These are phyloP conservation scores for Catostylus mosaicus DNA, from an alignment of 30 jellyfish, hydroid and myxozoan species.

Conservation along the genomic window DNA sequence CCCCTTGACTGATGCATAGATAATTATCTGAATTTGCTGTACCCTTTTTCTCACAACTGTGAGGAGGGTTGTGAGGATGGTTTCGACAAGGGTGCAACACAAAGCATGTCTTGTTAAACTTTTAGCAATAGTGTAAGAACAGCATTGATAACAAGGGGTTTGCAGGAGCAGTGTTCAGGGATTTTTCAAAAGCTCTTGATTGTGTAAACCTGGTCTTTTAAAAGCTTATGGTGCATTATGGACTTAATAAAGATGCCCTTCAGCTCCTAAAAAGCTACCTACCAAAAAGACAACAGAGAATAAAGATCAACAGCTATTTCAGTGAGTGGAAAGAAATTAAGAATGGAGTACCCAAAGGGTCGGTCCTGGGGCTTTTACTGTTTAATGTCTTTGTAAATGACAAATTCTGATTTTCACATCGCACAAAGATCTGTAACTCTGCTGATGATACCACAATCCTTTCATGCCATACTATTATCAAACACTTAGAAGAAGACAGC, in stretches of 20 bases:
- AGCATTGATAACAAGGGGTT: conserved; percentile 5
- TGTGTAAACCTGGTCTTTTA: background rate
- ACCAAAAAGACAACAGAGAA: conserved; percentile 11
- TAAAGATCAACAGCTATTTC: background rate
- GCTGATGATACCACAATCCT: conserved; percentile 52
- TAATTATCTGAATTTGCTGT: background rate
- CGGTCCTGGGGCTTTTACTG: conserved; percentile 6
- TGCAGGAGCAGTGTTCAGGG: background rate
- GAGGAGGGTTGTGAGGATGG: background rate
- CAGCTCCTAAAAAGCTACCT: background rate
- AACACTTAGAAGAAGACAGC: conserved; percentile 32
- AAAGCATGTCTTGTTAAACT: conserved; percentile 7
- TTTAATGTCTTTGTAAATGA: conserved; percentile 11
- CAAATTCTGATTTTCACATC: background rate
- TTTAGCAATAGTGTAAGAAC: background rate
- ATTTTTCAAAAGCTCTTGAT: conserved; percentile 3
- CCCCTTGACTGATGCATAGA: too few species aligned
- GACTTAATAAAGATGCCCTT: background rate
- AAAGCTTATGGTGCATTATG: background rate
- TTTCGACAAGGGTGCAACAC: conserved; percentile 10
- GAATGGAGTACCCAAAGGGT: conserved; percentile 7
- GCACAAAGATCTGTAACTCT: conserved; percentile 10
- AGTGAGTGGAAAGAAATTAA: background rate
- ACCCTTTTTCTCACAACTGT: background rate
- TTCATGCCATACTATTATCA: conserved; percentile 26